Evolutionary conservation across 1,140 invertebrate genomes (phyloP).

Genomic region (Trypoxylus dichotomus): DNA sequence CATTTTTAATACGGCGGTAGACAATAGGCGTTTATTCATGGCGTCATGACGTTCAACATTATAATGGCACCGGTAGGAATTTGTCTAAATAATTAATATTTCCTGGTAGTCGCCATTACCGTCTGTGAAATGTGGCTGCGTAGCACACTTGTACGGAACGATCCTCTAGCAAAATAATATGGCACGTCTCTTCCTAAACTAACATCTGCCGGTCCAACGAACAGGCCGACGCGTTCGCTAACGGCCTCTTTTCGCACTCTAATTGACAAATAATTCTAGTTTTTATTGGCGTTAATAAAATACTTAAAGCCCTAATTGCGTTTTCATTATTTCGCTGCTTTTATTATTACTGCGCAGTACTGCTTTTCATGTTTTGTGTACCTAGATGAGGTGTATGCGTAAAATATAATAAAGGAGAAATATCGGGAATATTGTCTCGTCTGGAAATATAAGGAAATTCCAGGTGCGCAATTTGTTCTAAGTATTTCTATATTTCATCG

Average conservation of each 20-base stretch:
- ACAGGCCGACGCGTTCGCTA: slow-evolving; percentile 2
- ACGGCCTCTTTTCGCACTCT: slow-evolving; percentile 21
- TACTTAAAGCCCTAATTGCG: slow-evolving; percentile 26
- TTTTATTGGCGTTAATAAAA: slow-evolving; percentile 30
- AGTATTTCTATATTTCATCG: too few relatives aligned
- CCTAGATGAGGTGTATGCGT: too few relatives aligned
- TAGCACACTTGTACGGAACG: background rate
- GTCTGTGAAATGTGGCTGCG: background rate
- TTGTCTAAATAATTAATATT: slow-evolving; percentile 22
- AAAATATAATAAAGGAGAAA: too few relatives aligned
- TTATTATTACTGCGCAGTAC: too few relatives aligned
- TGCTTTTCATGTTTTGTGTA: too few relatives aligned
- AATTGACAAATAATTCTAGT: slow-evolving; percentile 29
- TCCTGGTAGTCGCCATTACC: slow-evolving; percentile 8
- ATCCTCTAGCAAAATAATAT: background rate
- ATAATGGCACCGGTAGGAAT: background rate
- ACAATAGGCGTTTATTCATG: background rate
- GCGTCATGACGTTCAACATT: background rate
- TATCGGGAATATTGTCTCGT: too few relatives aligned
- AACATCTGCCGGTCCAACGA: slow-evolving; percentile 8
- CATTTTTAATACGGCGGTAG: background rate
- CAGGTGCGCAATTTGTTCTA: too few relatives aligned
- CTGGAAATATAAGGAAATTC: too few relatives aligned
- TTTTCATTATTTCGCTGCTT: background rate
- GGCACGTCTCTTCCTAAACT: slow-evolving; percentile 11